Conservation (phyloP, 2,888 invertebrate genomes). For the Epirrhoe alternata region DNA sequence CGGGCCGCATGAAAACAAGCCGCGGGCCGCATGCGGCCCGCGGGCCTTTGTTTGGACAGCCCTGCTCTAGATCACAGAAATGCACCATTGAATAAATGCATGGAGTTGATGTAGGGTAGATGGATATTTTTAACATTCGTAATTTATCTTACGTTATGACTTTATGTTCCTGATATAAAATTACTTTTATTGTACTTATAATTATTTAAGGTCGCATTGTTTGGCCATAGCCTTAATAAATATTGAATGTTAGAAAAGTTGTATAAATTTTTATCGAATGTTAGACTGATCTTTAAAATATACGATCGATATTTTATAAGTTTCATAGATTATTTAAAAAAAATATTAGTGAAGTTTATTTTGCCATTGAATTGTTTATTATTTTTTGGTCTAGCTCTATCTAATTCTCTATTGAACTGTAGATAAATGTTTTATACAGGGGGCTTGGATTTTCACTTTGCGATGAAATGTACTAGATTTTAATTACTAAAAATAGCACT, state of each 20-base stretch:
- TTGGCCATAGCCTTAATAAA: conserved; percentile 70
- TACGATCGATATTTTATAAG: conserved; percentile 74
- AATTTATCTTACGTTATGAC: neutral
- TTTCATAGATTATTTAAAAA: conserved; percentile 70
- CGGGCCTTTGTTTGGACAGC: too few relatives aligned
- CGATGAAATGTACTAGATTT: conserved; percentile 45
- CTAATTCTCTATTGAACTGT: conserved; percentile 70
- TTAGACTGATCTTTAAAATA: conserved; percentile 84
- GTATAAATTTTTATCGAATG: conserved; percentile 79
- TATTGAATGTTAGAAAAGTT: conserved; percentile 55
- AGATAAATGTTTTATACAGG: conserved; percentile 71
- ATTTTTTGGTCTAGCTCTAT: conserved; percentile 71
- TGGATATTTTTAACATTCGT: neutral
- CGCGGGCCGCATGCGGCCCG: too few relatives aligned
- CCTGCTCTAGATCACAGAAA: conserved; percentile 1
- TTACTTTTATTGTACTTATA: too few relatives aligned
- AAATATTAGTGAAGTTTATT: conserved; percentile 56
- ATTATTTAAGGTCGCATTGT: conserved; percentile 48
- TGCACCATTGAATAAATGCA: conserved; percentile 17
- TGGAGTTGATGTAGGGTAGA: neutral
- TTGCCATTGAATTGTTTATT: conserved; percentile 30
- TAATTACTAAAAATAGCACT: conserved; percentile 50
- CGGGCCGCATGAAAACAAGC: too few relatives aligned
- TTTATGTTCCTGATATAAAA: conserved; percentile 48
- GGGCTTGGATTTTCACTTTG: conserved; percentile 60